Conservation (phyloP, 35 echinoderm and acorn worm genomes). For the Stichopus chloronotus region DNA sequence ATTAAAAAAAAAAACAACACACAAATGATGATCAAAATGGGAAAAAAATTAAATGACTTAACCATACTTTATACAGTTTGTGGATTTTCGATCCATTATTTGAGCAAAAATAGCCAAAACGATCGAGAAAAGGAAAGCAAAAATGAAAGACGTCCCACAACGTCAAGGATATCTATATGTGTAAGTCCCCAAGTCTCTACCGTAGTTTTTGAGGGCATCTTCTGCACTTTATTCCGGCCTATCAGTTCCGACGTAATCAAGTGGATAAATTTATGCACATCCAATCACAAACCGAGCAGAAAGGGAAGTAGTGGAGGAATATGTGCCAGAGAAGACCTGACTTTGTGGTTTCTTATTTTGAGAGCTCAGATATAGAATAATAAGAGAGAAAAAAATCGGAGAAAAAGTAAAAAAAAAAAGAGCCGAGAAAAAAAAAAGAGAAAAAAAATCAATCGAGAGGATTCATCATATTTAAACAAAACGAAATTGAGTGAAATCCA, state of each 20-base stretch:
- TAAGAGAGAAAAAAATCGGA: background rate
- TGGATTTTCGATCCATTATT: no score
- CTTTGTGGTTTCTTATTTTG: conserved; percentile 28
- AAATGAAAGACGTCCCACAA: background rate
- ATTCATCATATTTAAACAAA: background rate
- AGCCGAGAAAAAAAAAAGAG: background rate
- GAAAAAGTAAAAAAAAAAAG: background rate
- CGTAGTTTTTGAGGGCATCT: conserved; percentile 5
- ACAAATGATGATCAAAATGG: no score
- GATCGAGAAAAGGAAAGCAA: background rate
- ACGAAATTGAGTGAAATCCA: background rate
- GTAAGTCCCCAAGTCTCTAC: background rate
- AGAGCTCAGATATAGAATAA: background rate
- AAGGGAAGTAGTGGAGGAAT: conserved; percentile 1
- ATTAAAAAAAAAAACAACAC: no score
- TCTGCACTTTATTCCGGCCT: conserved; percentile 52
- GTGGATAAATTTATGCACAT: conserved; percentile 57
- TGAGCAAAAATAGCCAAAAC: background rate
- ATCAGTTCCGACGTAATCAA: conserved; percentile 41
- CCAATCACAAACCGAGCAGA: conserved; percentile 35
- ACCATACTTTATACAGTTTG: no score
- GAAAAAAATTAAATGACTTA: no score
- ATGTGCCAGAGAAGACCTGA: background rate
- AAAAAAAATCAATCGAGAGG: background rate
- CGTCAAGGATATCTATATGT: background rate